Percentiles rank a stretch among this genome's conserved stretches.
Conservation (phyloP, 2,113 vertebrate genomes). For the Leptosomus discolor region DNA sequence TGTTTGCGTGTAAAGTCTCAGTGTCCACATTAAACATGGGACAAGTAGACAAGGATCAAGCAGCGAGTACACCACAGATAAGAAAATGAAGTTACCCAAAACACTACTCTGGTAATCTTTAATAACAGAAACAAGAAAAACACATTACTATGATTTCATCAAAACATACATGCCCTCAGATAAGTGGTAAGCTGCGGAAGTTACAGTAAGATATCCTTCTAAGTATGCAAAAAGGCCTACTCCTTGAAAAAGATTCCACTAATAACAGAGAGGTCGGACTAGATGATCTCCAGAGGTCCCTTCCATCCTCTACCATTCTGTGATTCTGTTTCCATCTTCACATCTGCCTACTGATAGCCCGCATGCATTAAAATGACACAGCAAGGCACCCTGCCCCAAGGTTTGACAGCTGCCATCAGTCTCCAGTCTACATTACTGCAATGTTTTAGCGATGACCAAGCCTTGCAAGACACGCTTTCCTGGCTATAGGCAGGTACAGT, state of each 20-base stretch:
- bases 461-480: background rate
- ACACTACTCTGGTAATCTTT: background rate
- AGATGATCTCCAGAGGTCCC: too few species aligned
- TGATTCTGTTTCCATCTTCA: background rate
- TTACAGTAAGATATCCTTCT: background rate
- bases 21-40: fast-evolving
- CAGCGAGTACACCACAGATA: background rate
- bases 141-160: background rate
- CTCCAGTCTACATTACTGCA: background rate
- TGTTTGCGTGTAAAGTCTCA: background rate
- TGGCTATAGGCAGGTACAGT: background rate
- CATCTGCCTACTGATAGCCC: background rate
- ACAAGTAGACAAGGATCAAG: background rate
- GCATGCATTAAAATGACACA: background rate
- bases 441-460: background rate
- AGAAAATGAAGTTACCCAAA: background rate
- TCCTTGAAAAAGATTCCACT: background rate
- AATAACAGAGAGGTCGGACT: too few species aligned
- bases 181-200: background rate
- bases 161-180: background rate
- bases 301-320: too few species aligned
- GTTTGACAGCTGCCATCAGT: background rate
- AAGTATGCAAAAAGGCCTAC: background rate
- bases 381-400: background rate
- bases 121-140: background rate